Base-by-base conservation (phyloP, 2,113 vertebrate genomes). In the Neofelis nebulosa region DNA sequence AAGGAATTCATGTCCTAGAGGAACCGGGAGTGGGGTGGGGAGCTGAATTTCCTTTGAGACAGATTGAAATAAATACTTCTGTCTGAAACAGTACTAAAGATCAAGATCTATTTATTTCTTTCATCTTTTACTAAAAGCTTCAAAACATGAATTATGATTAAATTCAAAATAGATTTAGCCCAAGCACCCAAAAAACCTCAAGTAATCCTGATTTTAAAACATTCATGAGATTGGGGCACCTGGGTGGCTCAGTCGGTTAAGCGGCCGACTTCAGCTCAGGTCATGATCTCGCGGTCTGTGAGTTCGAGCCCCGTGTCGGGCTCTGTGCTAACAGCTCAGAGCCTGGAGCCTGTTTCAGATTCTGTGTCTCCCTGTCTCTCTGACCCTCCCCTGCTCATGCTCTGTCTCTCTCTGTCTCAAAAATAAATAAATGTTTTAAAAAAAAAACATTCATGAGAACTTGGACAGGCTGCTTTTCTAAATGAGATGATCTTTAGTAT, bases 121-220 rank as follows among this genome's bases (percentile, higher is more conserved):
- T 85, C n/a, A 84, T 96, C 29, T 69, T 94, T 91, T 90, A 38
- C 79, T 97, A 31, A 87, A 79, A 80, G 29, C 36, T 80, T 96
- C 31, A 92, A 55, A 96, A 96, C 29, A 27, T 71, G 88, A 97
- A 74, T 79, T 79, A 52, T 94, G 93, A 96, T 88, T 90, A 95
- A 86, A 71, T 91, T 95, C 73, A 82, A 95, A 91, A 95, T 76
- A 93, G 41, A 94, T 36, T 95, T 79, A 95, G 41, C 23, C 7
- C 7, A 85, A 74, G 23, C 36, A 89, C 41, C 41, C n/a, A 76
- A n/a, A 76, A 27, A 15, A 2, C 41, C 23, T 89, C 25, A 92
- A 76, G 16, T 94, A 86, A 95, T 94, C 57, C 45, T 93, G 45
- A 91, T 95, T 86, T 50, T 79, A 95, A 89, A 74, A 71, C 12